Percentiles rank a stretch among this genome's conserved stretches.
phyloP scores from a whole-genome alignment of 2,797 vertebrate genomes.

The Galaxias olidus region DNA sequence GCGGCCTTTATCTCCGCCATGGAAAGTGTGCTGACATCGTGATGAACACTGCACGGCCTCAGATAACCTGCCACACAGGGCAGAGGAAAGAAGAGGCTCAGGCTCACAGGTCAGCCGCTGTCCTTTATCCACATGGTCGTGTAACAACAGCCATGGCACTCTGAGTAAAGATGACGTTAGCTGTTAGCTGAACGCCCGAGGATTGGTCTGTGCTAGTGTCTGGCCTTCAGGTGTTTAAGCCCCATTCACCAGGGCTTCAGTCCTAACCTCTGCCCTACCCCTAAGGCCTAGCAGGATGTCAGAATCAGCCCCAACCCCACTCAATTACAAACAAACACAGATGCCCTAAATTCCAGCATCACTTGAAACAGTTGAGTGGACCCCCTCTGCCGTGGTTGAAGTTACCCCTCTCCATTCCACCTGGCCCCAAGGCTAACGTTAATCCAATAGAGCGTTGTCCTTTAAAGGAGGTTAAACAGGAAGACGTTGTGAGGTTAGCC shows the following conservation, averaged over 20 bases:
- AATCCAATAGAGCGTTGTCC: constrained; percentile 66
- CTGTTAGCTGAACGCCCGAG: too few relatives aligned
- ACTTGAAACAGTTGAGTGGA: constrained; percentile 72
- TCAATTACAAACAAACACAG: constrained; percentile 75
- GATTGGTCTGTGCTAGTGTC: neutral
- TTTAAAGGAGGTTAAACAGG: constrained; percentile 59
- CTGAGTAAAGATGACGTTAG: neutral
- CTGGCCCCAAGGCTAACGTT: constrained; percentile 57
- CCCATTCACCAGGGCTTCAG: constrained; percentile 16
- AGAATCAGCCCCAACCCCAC: constrained; percentile 62
- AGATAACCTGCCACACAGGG: constrained; percentile 2
- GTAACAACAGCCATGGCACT: neutral
- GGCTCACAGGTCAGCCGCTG: constrained; percentile 15
- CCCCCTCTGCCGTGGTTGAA: constrained; percentile 55
- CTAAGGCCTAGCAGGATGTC: constrained; percentile 73
- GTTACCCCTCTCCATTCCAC: constrained; percentile 53
- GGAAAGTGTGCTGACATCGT: constrained; percentile 40
- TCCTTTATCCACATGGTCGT: constrained; percentile 12
- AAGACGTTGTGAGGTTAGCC: constrained; percentile 56
- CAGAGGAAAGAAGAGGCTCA: constrained; percentile 13
- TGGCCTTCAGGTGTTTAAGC: constrained; percentile 11
- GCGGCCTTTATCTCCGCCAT: constrained; percentile 40
- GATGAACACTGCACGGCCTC: constrained; percentile 25
- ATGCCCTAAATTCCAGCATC: constrained; percentile 74
- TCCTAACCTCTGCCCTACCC: constrained; percentile 69